These are phyloP conservation scores for Ctenomys sociabilis DNA, from an alignment of 2,113 vertebrate species.

Conservation along the genomic window DNA sequence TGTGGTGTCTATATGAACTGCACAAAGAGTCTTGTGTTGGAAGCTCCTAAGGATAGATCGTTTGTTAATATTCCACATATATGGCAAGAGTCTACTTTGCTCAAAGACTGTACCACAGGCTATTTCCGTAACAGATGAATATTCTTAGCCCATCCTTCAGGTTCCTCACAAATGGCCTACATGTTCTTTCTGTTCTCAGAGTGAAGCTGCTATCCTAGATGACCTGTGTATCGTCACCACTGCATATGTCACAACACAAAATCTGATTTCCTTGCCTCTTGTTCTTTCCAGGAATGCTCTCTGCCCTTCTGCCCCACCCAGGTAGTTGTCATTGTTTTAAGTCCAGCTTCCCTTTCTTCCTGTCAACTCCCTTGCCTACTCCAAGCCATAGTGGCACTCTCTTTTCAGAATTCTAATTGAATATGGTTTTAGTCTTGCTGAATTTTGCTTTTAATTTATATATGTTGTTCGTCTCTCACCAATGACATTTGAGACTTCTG, in stretches of 20 bases:
- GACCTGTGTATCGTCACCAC: background rate
- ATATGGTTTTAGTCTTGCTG: background rate
- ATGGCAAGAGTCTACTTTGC: background rate
- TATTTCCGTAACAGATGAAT: slow-evolving; percentile 1
- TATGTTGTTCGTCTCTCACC: background rate
- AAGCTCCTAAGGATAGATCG: background rate
- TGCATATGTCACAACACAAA: accelerated
- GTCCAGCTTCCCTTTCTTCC: background rate
- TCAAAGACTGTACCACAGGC: slow-evolving; percentile 23
- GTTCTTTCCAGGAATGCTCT: background rate
- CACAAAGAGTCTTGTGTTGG: background rate
- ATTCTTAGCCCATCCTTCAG: background rate
- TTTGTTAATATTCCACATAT: slow-evolving; percentile 28
- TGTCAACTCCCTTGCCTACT: background rate
- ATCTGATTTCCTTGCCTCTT: background rate
- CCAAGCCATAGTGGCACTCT: background rate
- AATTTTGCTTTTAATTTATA: slow-evolving; percentile 2
- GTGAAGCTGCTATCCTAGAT: background rate
- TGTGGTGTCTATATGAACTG: slow-evolving; percentile 27
- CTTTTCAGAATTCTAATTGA: background rate
- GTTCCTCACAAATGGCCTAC: background rate
- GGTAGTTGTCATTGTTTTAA: background rate
- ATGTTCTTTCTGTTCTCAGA: background rate
- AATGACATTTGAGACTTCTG: background rate
- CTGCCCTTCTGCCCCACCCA: background rate